Evolutionary conservation across 2,113 vertebrate species (phyloP), one percentile per base, ranked within the genome.

Genomic region (Passer domesticus): DNA sequence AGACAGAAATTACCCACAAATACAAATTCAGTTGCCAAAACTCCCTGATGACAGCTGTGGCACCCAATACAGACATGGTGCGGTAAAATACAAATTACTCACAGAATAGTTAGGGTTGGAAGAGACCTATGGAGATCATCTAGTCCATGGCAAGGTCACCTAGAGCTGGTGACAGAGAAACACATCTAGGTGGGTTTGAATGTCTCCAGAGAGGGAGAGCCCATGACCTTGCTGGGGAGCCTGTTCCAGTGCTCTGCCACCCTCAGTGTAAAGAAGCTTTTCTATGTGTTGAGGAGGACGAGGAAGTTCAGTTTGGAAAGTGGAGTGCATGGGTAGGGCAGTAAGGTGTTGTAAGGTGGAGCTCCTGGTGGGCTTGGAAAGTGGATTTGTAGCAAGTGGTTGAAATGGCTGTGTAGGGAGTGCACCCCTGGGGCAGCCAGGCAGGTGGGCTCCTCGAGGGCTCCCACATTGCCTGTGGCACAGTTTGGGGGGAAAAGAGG

Each of bases 341-440:
- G 27, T 12, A 6, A 43, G 20, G 41, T 9, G 6, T 11, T 15
- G 1, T 5, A n/a, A n/a, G n/a, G 22, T 22, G 17, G 0, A 0
- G 46, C 43, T 27, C 52, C 13, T 1, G 10, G 3, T 17, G 37
- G 1, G 16, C 24, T 73, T 19, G 19, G 10, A 3, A 49, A 14
- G 25, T 7, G 53, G 4, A 5, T 15, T 63, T 55, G 22, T n/a
- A 52, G 16, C 0, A 0, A 24, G 11, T 0, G 49, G 37, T 37
- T 13, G 9, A 5, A 9, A 12, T 0, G 3, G 35, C 39, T 68
- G 31, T 8, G 13, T 3, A 1, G 28, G 14, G 58, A 76, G 23
- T 2, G 11, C 0, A 0, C 39, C 24, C 49, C 19, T 23, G 15
- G n/a, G 37, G 10, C n/a, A 5, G n/a, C 16, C 7, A 24, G 47